A percentile compares a stretch with the other conserved stretches of the same genome.
These are phyloP conservation scores for Lepus townsendii DNA, from an alignment of 2,797 vertebrate genomes.

Conservation along the genomic window DNA sequence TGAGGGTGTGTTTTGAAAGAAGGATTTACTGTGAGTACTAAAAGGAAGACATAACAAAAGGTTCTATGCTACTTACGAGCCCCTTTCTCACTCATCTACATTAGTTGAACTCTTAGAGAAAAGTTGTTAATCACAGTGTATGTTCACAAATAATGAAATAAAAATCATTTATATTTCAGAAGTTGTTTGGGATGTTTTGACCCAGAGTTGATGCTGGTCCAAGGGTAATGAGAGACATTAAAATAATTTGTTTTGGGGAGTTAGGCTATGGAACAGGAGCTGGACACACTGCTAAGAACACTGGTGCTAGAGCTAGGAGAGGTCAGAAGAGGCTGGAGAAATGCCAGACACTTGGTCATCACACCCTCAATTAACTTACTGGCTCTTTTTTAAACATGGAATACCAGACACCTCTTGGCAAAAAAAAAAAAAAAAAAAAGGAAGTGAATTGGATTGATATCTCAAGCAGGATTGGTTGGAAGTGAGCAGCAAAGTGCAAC, in stretches of 20 bases:
- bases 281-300: neutral
- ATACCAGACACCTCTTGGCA: neutral
- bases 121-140: neutral
- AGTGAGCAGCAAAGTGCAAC: neutral
- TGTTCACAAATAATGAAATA: neutral
- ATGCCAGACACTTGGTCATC: neutral
- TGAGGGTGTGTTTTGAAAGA: neutral
- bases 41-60: neutral
- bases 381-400: neutral
- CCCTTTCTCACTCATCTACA: neutral
- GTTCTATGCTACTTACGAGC: neutral
- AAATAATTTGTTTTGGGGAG: neutral
- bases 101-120: neutral
- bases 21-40: neutral
- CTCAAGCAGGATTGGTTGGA: neutral
- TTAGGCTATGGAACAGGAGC: neutral
- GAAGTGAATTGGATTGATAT: neutral
- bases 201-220: neutral
- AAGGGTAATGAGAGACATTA: neutral
- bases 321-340: neutral
- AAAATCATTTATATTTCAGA: constrained; percentile 3
- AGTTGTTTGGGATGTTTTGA: neutral
- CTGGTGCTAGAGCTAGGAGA: fast-evolving
- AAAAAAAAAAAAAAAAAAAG: neutral
- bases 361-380: fast-evolving